Evolutionary conservation across 1,140 invertebrate genomes (phyloP).

Genomic region (Neelides sp.): DNA sequence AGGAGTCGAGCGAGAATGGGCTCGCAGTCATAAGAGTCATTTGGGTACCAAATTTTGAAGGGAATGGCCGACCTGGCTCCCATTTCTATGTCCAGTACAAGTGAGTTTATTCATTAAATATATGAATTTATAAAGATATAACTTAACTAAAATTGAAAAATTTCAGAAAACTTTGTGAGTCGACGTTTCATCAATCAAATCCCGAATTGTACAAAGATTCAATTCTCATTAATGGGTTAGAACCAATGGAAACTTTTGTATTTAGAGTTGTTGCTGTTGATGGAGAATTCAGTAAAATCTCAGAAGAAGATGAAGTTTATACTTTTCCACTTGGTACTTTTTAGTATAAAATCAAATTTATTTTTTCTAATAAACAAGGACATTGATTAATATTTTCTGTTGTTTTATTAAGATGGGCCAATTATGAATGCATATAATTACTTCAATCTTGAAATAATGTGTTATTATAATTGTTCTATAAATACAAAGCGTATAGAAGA

Average conservation of each 20-base stretch:
- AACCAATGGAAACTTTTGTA: conserved; percentile 74
- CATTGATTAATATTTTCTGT: background rate
- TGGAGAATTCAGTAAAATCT: conserved; percentile 59
- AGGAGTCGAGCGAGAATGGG: conserved; percentile 55
- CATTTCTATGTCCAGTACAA: conserved; percentile 62
- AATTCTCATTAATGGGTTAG: conserved; percentile 60
- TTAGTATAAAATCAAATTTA: background rate
- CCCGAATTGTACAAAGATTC: conserved; percentile 59
- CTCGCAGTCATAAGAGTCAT: conserved; percentile 53
- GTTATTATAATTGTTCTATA: too few relatives aligned
- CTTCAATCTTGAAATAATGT: too few relatives aligned
- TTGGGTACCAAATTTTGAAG: conserved; percentile 61
- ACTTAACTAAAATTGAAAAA: conserved; percentile 17
- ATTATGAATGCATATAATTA: conserved; percentile 58
- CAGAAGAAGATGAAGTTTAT: conserved; percentile 60
- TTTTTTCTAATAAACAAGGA: background rate
- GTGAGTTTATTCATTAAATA: conserved; percentile 15
- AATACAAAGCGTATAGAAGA: too few relatives aligned
- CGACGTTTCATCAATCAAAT: conserved; percentile 46
- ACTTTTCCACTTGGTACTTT: conserved; percentile 44
- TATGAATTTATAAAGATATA: conserved; percentile 7
- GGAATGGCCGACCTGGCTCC: conserved; percentile 53
- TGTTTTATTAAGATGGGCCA: conserved; percentile 54
- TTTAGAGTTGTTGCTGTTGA: conserved; percentile 84
- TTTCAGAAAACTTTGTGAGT: conserved; percentile 52